phyloP scores from a whole-genome alignment of 2,113 vertebrate species.

The Tachysurus vachellii region DNA sequence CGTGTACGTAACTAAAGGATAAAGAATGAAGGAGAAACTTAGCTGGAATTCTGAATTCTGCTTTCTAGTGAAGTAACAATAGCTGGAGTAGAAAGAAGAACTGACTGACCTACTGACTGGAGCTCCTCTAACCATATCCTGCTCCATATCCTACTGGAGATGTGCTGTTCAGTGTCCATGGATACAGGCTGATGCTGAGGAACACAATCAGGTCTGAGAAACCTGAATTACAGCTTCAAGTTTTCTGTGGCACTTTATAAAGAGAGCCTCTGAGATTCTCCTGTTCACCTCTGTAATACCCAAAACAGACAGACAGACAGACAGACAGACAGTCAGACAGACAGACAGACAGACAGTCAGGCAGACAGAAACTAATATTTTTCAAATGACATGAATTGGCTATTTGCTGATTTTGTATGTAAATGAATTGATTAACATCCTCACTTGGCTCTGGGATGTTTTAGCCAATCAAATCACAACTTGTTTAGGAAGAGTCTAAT shows the following conservation, averaged over 20 bases:
- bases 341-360: not conserved
- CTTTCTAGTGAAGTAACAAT: not conserved
- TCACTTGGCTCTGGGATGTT: not conserved
- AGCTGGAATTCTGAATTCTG: not conserved
- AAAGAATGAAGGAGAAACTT: not conserved
- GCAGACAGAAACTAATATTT: not conserved
- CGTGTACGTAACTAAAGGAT: not conserved
- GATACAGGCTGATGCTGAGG: not conserved
- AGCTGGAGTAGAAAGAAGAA: not conserved
- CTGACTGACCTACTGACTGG: not conserved
- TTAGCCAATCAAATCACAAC: slow-evolving; percentile 2
- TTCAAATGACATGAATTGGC: not conserved
- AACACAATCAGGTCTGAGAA: not conserved
- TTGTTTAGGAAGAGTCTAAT: not conserved
- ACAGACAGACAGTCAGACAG: not conserved
- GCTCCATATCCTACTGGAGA: not conserved
- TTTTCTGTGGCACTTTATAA: not conserved
- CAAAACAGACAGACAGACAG: not conserved
- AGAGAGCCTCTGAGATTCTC: not conserved
- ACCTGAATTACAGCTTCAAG: not conserved
- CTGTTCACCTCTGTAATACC: not conserved
- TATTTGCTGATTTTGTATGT: slow-evolving; percentile 10
- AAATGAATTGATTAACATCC: slow-evolving; percentile 7
- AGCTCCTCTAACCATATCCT: not conserved
- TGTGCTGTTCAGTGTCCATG: not conserved